Percentiles rank a stretch among this genome's conserved stretches.
Evolutionary conservation across 2,888 invertebrate genomes (phyloP).

Genomic region (Lepeophtheirus nordmannii): DNA sequence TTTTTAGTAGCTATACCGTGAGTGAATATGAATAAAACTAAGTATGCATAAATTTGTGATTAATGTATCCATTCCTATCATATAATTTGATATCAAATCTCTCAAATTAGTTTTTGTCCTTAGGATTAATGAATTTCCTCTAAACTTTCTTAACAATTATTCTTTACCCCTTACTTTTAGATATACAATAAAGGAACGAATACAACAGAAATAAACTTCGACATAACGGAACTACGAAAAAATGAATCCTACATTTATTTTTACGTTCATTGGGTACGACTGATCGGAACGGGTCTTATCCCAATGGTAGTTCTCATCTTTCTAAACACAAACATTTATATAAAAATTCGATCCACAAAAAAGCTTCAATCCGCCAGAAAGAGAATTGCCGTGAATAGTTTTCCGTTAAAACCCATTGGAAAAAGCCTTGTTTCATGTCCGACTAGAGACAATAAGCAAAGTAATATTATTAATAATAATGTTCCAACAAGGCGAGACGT

Average conservation of each 20-base stretch:
- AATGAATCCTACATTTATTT: neutral
- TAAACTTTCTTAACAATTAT: too few species aligned
- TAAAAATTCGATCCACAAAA: slow-evolving; percentile 1
- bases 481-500: neutral
- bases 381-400: neutral
- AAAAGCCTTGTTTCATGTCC: too few species aligned
- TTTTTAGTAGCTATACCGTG: too few species aligned
- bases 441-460: too few species aligned
- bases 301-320: slow-evolving; percentile 13
- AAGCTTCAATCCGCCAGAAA: neutral
- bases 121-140: too few species aligned
- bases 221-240: neutral
- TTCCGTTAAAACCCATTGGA: neutral
- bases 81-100: too few species aligned
- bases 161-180: too few species aligned
- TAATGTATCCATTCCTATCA: too few species aligned
- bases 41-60: too few species aligned
- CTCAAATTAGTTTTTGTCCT: too few species aligned
- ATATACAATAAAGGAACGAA: neutral
- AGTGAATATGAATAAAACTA: too few species aligned
- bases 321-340: slow-evolving; percentile 15
- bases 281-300: slow-evolving; percentile 9
- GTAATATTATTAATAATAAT: too few species aligned
- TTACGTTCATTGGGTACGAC: neutral
- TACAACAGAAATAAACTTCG: neutral